A percentile compares a stretch with the other conserved stretches of the same genome.
phyloP scores from a whole-genome alignment of 2,888 invertebrate species.

The Lampropteryx suffumata region DNA sequence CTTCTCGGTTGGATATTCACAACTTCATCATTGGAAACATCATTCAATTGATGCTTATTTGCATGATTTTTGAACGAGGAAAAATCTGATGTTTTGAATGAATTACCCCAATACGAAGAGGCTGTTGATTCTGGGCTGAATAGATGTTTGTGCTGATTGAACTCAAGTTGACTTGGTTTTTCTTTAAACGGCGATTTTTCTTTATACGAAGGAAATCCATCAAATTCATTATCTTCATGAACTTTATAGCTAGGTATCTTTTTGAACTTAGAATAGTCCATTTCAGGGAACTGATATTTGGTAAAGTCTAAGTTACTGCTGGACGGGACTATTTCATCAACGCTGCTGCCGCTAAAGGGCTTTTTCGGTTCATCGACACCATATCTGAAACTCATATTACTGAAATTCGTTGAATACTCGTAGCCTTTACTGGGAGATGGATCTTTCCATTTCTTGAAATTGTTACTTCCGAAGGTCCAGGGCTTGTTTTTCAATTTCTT shows the following conservation, averaged over 20 bases:
- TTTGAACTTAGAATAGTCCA: slow-evolving; percentile 56
- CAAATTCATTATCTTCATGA: slow-evolving; percentile 52
- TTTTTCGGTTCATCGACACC: slow-evolving; percentile 55
- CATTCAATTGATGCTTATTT: slow-evolving; percentile 49
- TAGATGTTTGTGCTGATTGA: slow-evolving; percentile 57
- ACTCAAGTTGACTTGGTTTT: slow-evolving; percentile 53
- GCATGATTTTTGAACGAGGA: slow-evolving; percentile 52
- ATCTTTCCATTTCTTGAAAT: slow-evolving; percentile 56
- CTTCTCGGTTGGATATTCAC: slow-evolving; percentile 65
- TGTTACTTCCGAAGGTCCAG: slow-evolving; percentile 46
- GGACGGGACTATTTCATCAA: slow-evolving; percentile 62
- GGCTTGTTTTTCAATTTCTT: slow-evolving; percentile 61
- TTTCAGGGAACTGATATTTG: slow-evolving; percentile 56
- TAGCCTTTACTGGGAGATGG: slow-evolving; percentile 54
- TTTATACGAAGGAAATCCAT: slow-evolving; percentile 44
- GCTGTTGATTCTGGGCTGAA: slow-evolving; percentile 53
- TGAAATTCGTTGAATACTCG: slow-evolving; percentile 64
- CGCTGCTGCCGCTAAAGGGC: slow-evolving; percentile 43
- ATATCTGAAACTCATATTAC: slow-evolving; percentile 62
- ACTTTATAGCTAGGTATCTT: slow-evolving; percentile 52
- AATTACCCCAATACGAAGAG: slow-evolving; percentile 65
- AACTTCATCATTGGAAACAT: slow-evolving; percentile 55
- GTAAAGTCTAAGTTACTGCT: slow-evolving; percentile 64
- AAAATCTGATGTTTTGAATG: slow-evolving; percentile 57
- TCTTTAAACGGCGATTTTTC: slow-evolving; percentile 42